Conservation (phyloP, 2,113 vertebrate species). For the Saguinus imperator region DNA sequence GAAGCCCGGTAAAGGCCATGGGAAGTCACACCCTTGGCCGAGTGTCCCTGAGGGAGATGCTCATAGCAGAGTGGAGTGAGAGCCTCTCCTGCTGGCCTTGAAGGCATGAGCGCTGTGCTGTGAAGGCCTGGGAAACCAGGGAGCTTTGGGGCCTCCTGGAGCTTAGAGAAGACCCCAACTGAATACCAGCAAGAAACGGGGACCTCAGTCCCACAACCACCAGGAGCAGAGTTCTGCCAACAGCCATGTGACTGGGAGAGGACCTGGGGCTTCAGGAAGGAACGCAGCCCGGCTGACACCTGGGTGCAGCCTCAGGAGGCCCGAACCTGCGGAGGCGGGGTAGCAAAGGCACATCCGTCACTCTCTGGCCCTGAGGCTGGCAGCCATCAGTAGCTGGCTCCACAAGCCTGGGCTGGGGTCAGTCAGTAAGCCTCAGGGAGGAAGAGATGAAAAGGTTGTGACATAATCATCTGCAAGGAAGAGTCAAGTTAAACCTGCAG, state of each 20-base stretch:
- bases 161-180: rapidly evolving
- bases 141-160: background rate
- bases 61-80: no score
- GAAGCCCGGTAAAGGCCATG: no score
- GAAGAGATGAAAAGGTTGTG: no score
- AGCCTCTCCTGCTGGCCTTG: background rate
- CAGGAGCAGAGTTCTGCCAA: no score
- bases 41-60: background rate
- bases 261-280: no score
- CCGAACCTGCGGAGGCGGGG: no score
- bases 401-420: background rate
- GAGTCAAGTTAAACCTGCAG: background rate
- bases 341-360: no score
- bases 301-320: background rate
- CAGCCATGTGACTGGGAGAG: background rate
- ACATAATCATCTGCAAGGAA: background rate
- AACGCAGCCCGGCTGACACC: background rate
- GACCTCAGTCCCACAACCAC: background rate
- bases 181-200: background rate
- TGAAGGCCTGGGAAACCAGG: no score
- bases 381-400: background rate
- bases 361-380: no score
- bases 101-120: no score
- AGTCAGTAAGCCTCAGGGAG: background rate
- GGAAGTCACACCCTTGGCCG: background rate